A percentile compares a stretch with the other conserved stretches of the same genome.
Evolutionary conservation across 2,797 vertebrate genomes (phyloP).

Genomic region (Cirrhinus molitorella): DNA sequence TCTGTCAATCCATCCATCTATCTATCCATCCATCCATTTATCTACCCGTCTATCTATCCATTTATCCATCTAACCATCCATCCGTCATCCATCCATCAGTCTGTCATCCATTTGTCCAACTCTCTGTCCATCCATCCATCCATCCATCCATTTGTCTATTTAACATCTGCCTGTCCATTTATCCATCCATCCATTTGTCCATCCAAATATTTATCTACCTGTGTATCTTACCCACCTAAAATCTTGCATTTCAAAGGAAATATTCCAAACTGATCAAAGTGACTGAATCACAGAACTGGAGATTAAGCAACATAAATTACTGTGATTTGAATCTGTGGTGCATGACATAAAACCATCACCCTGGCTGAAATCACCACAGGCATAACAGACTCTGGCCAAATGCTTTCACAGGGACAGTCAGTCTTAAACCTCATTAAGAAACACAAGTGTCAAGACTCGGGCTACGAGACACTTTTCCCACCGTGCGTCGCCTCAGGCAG

Average conservation of each 20-base stretch:
- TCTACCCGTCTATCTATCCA: not conserved
- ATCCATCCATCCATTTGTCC: not conserved
- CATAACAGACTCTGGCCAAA: conserved; percentile 39
- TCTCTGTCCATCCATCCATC: not conserved
- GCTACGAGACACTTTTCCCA: conserved; percentile 41
- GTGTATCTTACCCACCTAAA: not conserved
- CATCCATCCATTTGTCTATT: not conserved
- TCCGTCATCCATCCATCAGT: not conserved
- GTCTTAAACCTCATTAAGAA: conserved; percentile 54
- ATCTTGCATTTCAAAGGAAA: not conserved
- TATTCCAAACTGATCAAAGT: conserved; percentile 2
- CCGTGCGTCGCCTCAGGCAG: conserved; percentile 50
- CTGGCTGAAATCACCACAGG: conserved; percentile 38
- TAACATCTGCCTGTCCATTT: not conserved
- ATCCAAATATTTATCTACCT: not conserved
- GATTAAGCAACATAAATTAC: conserved; percentile 43
- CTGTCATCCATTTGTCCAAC: not conserved
- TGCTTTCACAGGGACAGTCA: conserved; percentile 45
- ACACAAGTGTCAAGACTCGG: conserved; percentile 41
- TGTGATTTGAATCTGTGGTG: conserved; percentile 15
- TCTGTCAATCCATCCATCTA: not conserved
- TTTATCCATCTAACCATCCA: not conserved
- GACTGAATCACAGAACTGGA: not conserved
- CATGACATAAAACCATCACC: conserved; percentile 29
- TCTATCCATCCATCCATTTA: not conserved